Evolutionary conservation across 2,797 vertebrate species (phyloP).

Genomic region (Pogoniulus pusillus): DNA sequence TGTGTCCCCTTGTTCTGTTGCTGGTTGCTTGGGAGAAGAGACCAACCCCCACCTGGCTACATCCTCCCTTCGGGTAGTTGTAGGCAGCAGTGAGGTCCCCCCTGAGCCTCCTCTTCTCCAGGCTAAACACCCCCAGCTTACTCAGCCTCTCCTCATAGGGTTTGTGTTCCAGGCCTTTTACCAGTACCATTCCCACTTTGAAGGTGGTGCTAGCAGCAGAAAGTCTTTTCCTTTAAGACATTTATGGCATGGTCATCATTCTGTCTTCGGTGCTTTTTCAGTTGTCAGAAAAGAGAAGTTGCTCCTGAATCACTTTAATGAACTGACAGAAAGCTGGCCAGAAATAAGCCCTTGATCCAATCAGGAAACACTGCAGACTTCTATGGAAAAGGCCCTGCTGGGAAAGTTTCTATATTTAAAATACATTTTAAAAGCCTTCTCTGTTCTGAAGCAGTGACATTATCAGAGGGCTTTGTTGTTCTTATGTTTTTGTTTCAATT

Average conservation of each 20-base stretch:
- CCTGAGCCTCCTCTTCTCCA: too few species aligned
- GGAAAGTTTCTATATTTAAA: conserved; percentile 7
- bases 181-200: not conserved
- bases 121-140: too few species aligned
- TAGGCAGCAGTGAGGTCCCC: too few species aligned
- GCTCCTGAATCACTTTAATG: conserved; percentile 29
- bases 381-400: not conserved
- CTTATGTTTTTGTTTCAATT: not conserved
- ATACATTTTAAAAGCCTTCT: not conserved
- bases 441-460: not conserved
- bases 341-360: not conserved
- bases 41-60: too few species aligned
- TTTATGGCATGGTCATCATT: not conserved
- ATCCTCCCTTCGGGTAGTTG: too few species aligned
- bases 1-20: too few species aligned
- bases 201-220: not conserved
- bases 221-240: not conserved
- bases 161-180: too few species aligned
- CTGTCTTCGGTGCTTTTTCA: not conserved
- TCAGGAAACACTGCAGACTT: conserved; percentile 13
- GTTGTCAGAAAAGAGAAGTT: conserved; percentile 6
- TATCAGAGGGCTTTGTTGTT: not conserved
- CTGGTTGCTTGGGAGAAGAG: too few species aligned
- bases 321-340: conserved; percentile 15
- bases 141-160: too few species aligned